phyloP scores from a whole-genome alignment of 92 coral and sea anemone species.

The Micromussa lordhowensis region DNA sequence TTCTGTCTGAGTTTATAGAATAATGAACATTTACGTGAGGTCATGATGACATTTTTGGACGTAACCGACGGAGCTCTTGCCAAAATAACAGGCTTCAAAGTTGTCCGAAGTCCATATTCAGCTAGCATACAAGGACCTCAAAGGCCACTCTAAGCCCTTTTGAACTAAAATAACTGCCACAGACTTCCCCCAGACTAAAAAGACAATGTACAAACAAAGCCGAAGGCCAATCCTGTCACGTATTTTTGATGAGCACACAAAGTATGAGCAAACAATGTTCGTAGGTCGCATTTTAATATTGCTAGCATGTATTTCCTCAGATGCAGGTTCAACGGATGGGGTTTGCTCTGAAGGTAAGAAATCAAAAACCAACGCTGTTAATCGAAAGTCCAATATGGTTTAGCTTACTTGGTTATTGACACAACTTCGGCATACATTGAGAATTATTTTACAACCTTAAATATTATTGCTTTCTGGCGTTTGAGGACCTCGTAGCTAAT shows the following conservation, averaged over 20 bases:
- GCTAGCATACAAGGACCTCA: too few relatives aligned
- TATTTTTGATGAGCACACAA: background rate
- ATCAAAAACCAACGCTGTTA: background rate
- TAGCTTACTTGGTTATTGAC: background rate
- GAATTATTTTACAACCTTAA: background rate
- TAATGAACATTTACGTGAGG: too few relatives aligned
- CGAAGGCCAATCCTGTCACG: background rate
- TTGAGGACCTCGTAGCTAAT: background rate
- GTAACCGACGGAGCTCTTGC: too few relatives aligned
- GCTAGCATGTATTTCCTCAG: background rate
- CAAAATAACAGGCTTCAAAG: too few relatives aligned
- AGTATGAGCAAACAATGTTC: background rate
- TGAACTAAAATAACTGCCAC: background rate
- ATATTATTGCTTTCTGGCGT: background rate
- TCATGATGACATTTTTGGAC: too few relatives aligned
- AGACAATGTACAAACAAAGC: background rate
- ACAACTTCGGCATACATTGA: background rate
- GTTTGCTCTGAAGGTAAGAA: background rate
- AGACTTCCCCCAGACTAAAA: background rate
- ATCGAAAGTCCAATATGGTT: background rate
- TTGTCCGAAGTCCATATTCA: too few relatives aligned
- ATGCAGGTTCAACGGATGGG: background rate
- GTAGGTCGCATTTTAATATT: background rate
- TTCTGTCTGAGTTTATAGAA: too few relatives aligned
- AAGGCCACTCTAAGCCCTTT: too few relatives aligned